phyloP scores from a whole-genome alignment of 2,113 vertebrate species.

The Salvelinus alpinus region DNA sequence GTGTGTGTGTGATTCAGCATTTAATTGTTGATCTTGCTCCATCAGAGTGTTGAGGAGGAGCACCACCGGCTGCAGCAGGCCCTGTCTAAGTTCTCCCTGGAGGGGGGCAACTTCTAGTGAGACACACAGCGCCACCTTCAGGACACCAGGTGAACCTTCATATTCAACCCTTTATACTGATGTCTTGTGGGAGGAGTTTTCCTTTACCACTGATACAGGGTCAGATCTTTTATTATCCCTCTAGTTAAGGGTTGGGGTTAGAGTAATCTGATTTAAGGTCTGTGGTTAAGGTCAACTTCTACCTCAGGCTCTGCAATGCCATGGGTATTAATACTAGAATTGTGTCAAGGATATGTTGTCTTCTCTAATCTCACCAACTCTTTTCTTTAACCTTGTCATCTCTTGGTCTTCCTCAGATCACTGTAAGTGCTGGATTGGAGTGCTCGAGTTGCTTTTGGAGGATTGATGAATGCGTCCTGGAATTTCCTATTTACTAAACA shows the following conservation, averaged over 20 bases:
- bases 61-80: conserved; percentile 70
- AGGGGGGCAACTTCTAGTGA: conserved; percentile 65
- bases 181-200: background rate
- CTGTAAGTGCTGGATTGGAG: conserved; percentile 53
- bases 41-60: conserved; percentile 70
- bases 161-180: background rate
- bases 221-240: too few species aligned
- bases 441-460: conserved; percentile 50
- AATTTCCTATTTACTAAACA: conserved; percentile 40
- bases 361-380: background rate
- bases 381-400: background rate
- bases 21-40: conserved; percentile 53
- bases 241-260: too few species aligned
- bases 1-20: conserved; percentile 23
- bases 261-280: too few species aligned
- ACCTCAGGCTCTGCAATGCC: too few species aligned
- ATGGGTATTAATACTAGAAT: background rate
- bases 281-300: too few species aligned
- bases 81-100: conserved; percentile 70
- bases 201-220: too few species aligned
- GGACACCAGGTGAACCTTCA: conserved; percentile 56
- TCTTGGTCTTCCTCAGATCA: background rate
- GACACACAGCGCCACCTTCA: conserved; percentile 51
- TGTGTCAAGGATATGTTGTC: background rate
- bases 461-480: conserved; percentile 42